Evolutionary conservation across 2,113 vertebrate genomes (phyloP).

Genomic region (Sisor rabdophorus): DNA sequence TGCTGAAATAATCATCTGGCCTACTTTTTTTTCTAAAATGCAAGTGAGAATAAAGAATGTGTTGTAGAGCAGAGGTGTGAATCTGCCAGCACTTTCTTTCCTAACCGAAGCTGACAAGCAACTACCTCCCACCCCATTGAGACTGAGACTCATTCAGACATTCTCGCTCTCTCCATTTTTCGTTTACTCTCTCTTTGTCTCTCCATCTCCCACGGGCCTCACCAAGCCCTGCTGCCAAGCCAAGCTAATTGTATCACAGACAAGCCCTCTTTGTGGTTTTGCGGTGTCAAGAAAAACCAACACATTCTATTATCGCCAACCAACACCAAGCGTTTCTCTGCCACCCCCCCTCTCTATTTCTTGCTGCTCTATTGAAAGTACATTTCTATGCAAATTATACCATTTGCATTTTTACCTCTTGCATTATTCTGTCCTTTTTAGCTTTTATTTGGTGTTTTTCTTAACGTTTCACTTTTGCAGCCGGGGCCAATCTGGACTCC

Average conservation of each 20-base stretch:
- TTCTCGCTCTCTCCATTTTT: slow-evolving; percentile 37
- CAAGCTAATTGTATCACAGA: slow-evolving; percentile 59
- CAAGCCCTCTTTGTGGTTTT: slow-evolving; percentile 44
- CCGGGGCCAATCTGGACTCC: slow-evolving; percentile 5
- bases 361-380: slow-evolving; percentile 6
- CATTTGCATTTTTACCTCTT: background rate
- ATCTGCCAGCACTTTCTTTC: slow-evolving; percentile 31
- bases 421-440: background rate
- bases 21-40: slow-evolving; percentile 15
- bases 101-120: slow-evolving; percentile 31
- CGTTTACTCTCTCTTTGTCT: slow-evolving; percentile 16
- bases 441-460: slow-evolving; percentile 4
- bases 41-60: background rate
- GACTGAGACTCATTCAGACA: slow-evolving; percentile 22
- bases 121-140: slow-evolving; percentile 15
- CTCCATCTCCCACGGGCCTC: slow-evolving; percentile 31
- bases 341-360: slow-evolving; percentile 3
- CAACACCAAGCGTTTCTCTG: slow-evolving; percentile 22
- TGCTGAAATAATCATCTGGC: background rate
- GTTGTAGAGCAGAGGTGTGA: slow-evolving; percentile 19
- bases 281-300: slow-evolving; percentile 40
- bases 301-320: slow-evolving; percentile 33
- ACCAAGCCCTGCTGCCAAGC: slow-evolving; percentile 45
- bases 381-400: background rate
- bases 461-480: background rate